A percentile compares a stretch with the other conserved stretches of the same genome.
Conservation (phyloP, 2,888 invertebrate species). For the Synanthedon formicaeformis region DNA sequence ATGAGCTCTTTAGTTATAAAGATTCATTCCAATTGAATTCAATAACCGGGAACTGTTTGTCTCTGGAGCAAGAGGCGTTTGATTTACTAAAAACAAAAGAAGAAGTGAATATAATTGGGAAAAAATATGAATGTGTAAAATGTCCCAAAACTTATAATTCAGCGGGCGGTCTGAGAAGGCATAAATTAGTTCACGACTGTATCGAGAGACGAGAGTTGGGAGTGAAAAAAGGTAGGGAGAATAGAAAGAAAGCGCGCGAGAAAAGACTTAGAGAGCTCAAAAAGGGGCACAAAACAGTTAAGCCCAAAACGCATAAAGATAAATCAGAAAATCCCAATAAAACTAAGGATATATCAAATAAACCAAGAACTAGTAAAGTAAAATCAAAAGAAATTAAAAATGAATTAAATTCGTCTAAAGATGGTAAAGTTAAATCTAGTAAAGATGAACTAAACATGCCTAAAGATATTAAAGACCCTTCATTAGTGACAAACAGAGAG, state of each 20-base stretch:
- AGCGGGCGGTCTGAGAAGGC: slow-evolving; percentile 21
- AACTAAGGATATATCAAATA: too few species aligned
- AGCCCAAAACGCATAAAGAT: neutral
- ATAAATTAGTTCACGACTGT: slow-evolving; percentile 37
- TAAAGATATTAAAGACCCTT: slow-evolving; percentile 5
- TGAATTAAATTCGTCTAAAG: neutral
- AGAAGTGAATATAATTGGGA: slow-evolving; percentile 11
- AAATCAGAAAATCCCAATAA: neutral
- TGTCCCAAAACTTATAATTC: slow-evolving; percentile 36
- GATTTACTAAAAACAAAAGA: slow-evolving; percentile 38
- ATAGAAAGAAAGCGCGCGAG: slow-evolving; percentile 13
- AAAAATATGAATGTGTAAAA: slow-evolving; percentile 27
- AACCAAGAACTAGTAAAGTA: too few species aligned
- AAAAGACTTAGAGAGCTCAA: slow-evolving; percentile 7
- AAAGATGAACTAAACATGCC: slow-evolving; percentile 7
- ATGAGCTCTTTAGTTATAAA: slow-evolving; percentile 20
- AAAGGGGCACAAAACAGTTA: neutral
- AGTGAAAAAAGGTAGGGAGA: slow-evolving; percentile 29
- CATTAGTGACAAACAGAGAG: slow-evolving; percentile 6
- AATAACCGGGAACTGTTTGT: slow-evolving; percentile 49
- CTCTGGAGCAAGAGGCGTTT: slow-evolving; percentile 55
- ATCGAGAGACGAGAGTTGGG: slow-evolving; percentile 43
- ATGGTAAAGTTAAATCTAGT: neutral
- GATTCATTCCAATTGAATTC: slow-evolving; percentile 53
- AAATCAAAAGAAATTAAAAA: too few species aligned